Base-by-base conservation (phyloP, 2,888 invertebrate species). In the Pharmacophagus antenor region DNA sequence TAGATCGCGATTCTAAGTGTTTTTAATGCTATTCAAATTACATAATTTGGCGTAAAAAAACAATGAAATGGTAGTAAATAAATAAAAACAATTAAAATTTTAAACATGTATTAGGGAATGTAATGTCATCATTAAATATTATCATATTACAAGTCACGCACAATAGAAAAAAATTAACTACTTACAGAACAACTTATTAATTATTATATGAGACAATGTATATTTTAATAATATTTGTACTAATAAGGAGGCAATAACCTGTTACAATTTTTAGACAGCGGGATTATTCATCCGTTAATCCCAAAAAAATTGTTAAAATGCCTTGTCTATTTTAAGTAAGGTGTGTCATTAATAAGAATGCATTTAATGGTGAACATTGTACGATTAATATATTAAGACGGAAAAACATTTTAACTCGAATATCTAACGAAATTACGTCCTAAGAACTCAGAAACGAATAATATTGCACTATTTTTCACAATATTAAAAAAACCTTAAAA, bases 31-130 rank as follows among this genome's bases (percentile, higher is more conserved):
- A n/a, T n/a, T n/a, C n/a, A n/a, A n/a, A n/a, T n/a, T n/a, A n/a
- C n/a, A n/a, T n/a, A n/a, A n/a, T 37, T n/a, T n/a, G 15, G 15
- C 3, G 15, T n/a, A n/a, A 2, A 37, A 37, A 15, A 8, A 1
- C 1, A 37, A 25, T 37, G n/a, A n/a, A 5, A n/a, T 37, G 15
- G 15, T 1, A 37, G n/a, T 37, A n/a, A 15, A 37, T 1, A 37
- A 37, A 37, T 69, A 65, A 79, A 82, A 80, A 71, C 67, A 31
- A 42, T 60, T 37, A 21, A 69, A 67, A 72, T 74, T 82, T 86
- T 82, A 79, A 88, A 86, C 85, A 87, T 88, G 77, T 85, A 88
- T 85, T 85, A 76, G 84, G 87, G 88, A 89, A 88, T 84, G 74
- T 83, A 88, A 88, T 84, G 85, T 82, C 31, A 58, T 27, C 57